These are phyloP conservation scores for Pithys albifrons DNA, from an alignment of 2,113 vertebrate genomes.

Conservation along the genomic window DNA sequence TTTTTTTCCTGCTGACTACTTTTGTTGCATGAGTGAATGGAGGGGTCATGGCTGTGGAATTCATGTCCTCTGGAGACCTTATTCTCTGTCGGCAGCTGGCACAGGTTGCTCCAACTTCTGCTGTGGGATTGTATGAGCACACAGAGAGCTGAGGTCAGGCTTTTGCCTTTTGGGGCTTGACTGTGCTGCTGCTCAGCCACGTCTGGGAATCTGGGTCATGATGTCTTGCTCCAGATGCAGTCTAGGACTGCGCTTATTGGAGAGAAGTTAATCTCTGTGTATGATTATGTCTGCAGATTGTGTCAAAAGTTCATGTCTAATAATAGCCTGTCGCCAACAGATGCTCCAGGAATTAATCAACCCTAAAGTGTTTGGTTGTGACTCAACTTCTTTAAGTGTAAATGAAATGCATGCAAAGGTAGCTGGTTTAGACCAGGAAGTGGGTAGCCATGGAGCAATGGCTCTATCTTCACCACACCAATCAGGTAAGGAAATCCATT, in stretches of 20 bases:
- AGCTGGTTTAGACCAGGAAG: not conserved
- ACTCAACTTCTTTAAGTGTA: conserved; percentile 45
- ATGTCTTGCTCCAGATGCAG: not conserved
- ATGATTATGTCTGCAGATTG: conserved; percentile 60
- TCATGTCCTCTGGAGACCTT: not conserved
- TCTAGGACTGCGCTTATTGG: not conserved
- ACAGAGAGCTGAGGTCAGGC: not conserved
- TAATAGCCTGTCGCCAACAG: conserved; percentile 52
- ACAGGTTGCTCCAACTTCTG: not conserved
- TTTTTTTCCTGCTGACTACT: not conserved
- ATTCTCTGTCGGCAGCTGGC: not conserved
- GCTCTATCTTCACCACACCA: not conserved
- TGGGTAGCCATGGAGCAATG: not conserved
- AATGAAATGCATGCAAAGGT: conserved; percentile 2
- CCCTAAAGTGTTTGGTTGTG: not conserved
- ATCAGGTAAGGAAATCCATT: not conserved
- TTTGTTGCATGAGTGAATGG: not conserved
- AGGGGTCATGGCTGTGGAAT: not conserved
- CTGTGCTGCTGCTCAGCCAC: not conserved
- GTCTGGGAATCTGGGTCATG: conserved; percentile 29
- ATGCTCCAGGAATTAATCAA: conserved; percentile 68
- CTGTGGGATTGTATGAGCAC: not conserved
- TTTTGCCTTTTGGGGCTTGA: not conserved
- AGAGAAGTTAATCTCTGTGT: conserved; percentile 54
- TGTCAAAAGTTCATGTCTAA: conserved; percentile 62